Evolutionary conservation across 2,797 vertebrate species (phyloP).

Genomic region (Vipera latastei): DNA sequence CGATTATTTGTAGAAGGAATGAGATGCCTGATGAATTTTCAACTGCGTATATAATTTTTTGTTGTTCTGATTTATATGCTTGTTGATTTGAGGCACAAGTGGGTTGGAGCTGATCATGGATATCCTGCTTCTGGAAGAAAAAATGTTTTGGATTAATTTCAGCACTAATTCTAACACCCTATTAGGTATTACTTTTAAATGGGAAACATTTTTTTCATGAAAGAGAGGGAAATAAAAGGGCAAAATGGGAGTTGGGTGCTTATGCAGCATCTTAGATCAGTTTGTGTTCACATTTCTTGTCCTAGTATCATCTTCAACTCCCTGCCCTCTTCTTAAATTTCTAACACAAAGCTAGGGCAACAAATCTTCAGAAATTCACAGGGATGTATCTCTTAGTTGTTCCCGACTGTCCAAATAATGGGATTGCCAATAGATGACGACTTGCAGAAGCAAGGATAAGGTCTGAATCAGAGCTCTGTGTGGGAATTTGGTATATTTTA

Average conservation of each 20-base stretch:
- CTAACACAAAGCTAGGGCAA: background rate
- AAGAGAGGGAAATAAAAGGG: background rate
- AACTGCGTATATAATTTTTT: background rate
- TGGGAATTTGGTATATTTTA: background rate
- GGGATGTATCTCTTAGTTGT: background rate
- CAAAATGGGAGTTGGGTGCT: background rate
- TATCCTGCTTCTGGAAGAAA: background rate
- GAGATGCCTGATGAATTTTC: background rate
- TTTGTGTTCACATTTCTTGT: background rate
- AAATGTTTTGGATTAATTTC: background rate
- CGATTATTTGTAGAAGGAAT: background rate
- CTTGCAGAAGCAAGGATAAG: slow-evolving; percentile 1
- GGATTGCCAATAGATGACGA: slow-evolving; percentile 51
- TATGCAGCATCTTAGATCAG: background rate
- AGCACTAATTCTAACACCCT: background rate
- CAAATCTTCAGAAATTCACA: slow-evolving; percentile 37
- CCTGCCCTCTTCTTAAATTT: background rate
- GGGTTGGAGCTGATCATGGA: background rate
- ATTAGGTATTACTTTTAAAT: background rate
- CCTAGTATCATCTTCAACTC: background rate
- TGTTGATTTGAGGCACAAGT: background rate
- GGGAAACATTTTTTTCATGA: background rate
- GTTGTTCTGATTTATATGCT: background rate
- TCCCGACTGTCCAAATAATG: slow-evolving; percentile 35
- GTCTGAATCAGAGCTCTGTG: slow-evolving; percentile 11